phyloP scores from a whole-genome alignment of 2,797 vertebrate species.

The Pangasius djambal region DNA sequence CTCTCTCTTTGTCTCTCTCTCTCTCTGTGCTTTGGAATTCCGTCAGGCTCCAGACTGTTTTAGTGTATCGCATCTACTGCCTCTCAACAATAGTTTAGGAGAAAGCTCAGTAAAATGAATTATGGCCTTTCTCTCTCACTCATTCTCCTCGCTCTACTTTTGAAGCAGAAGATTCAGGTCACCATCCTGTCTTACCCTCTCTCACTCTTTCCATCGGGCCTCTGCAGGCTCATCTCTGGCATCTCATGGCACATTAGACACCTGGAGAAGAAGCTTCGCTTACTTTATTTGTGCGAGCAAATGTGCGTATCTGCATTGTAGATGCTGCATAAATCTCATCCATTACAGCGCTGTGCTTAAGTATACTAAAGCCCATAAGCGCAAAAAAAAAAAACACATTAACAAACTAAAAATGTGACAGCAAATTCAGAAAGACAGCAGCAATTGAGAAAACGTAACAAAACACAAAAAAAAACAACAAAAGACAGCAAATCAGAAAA shows the following conservation, averaged over 20 bases:
- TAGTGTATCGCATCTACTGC: not conserved
- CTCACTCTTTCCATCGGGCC: slow-evolving; percentile 21
- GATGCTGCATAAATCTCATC: not conserved
- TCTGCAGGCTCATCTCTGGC: too few species aligned
- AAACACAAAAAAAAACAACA: not conserved
- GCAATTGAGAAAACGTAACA: not conserved
- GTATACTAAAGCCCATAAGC: not conserved
- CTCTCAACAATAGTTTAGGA: not conserved
- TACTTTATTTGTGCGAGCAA: not conserved
- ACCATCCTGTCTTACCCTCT: not conserved
- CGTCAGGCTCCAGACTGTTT: not conserved
- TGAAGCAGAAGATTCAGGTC: slow-evolving; percentile 8
- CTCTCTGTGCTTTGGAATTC: not conserved
- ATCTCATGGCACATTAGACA: slow-evolving; percentile 73
- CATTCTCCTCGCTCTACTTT: not conserved
- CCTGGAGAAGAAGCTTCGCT: slow-evolving; percentile 51
- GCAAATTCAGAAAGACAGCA: not conserved
- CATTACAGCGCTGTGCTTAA: not conserved
- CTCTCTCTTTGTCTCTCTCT: not conserved
- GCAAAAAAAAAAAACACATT: slow-evolving; percentile 3
- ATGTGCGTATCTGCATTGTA: slow-evolving; percentile 20
- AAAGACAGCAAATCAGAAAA: not conserved
- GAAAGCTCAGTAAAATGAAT: slow-evolving; percentile 19
- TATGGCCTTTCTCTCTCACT: not conserved
- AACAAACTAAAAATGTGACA: not conserved